Percentiles rank a stretch among this genome's conserved stretches.
These are phyloP conservation scores for Drosophila demipolita DNA, from an alignment of 2,888 invertebrate genomes.

Conservation along the genomic window DNA sequence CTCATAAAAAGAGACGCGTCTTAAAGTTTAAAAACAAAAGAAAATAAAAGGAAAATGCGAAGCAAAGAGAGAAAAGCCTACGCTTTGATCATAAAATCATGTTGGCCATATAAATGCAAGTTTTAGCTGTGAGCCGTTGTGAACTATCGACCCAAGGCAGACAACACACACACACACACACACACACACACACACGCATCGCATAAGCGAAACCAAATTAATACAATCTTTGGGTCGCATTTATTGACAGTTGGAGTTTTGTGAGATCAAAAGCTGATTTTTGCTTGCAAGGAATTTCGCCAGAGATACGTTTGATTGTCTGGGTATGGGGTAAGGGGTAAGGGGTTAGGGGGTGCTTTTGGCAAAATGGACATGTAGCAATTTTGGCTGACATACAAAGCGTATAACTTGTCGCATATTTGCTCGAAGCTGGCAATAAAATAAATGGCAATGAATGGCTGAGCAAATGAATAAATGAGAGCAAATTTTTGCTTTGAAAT, in stretches of 20 bases:
- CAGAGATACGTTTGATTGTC: background rate
- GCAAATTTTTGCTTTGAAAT: constrained; percentile 81
- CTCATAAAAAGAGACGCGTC: constrained; percentile 57
- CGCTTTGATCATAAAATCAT: constrained; percentile 68
- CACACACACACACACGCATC: constrained; percentile 10
- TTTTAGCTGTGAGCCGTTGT: constrained; percentile 29
- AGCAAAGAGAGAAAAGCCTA: constrained; percentile 15
- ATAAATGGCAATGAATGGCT: constrained; percentile 81
- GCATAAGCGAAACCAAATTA: constrained; percentile 72
- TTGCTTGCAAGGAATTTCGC: constrained; percentile 62
- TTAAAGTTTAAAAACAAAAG: constrained; percentile 46
- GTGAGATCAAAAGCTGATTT: constrained; percentile 71
- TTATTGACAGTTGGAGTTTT: constrained; percentile 66
- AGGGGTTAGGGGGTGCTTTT: background rate
- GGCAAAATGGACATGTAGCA: constrained; percentile 64
- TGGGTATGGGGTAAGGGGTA: background rate
- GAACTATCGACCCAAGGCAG: constrained; percentile 55
- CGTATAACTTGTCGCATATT: constrained; percentile 31
- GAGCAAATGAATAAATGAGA: constrained; percentile 79
- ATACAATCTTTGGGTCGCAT: constrained; percentile 66
- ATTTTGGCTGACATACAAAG: constrained; percentile 40
- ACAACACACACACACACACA: constrained; percentile 9
- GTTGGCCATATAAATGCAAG: constrained; percentile 26
- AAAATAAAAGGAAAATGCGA: constrained; percentile 15
- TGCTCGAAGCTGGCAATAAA: constrained; percentile 69